phyloP scores from a whole-genome alignment of 2,888 invertebrate species.

The Standfussiana lucernea region DNA sequence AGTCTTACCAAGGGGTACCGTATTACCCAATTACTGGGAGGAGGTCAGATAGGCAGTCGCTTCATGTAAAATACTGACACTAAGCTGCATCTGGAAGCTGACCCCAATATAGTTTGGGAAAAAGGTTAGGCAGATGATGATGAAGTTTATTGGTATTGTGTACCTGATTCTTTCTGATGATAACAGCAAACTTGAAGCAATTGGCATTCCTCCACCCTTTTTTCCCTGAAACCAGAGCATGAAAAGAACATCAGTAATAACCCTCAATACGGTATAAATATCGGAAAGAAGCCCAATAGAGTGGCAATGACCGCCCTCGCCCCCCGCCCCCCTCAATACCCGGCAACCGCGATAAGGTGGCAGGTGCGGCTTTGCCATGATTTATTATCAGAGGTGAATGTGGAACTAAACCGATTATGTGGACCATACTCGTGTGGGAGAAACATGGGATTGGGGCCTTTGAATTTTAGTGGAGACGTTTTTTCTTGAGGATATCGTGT shows the following conservation, averaged over 20 bases:
- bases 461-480: slow-evolving; percentile 22
- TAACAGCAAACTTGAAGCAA: too few relatives aligned
- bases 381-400: slow-evolving; percentile 74
- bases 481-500: slow-evolving; percentile 3
- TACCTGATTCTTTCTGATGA: too few relatives aligned
- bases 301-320: slow-evolving; percentile 30
- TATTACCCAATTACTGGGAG: too few relatives aligned
- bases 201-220: slow-evolving; percentile 7
- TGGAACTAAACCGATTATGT: slow-evolving; percentile 78
- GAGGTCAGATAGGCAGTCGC: too few relatives aligned
- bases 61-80: too few relatives aligned
- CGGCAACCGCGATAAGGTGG: slow-evolving; percentile 71
- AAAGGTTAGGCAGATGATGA: too few relatives aligned
- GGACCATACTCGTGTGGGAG: slow-evolving; percentile 67
- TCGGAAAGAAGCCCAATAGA: slow-evolving; percentile 60
- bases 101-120: too few relatives aligned
- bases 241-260: slow-evolving; percentile 49
- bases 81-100: too few relatives aligned
- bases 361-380: slow-evolving; percentile 83
- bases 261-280: slow-evolving; percentile 58
- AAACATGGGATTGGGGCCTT: slow-evolving; percentile 14
- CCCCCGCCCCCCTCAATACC: slow-evolving; percentile 25
- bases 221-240: slow-evolving; percentile 21
- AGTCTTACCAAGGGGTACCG: too few relatives aligned
- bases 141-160: too few relatives aligned